Conservation (phyloP, 2,797 vertebrate genomes). For the Lepidocolaptes lacrymiger region DNA sequence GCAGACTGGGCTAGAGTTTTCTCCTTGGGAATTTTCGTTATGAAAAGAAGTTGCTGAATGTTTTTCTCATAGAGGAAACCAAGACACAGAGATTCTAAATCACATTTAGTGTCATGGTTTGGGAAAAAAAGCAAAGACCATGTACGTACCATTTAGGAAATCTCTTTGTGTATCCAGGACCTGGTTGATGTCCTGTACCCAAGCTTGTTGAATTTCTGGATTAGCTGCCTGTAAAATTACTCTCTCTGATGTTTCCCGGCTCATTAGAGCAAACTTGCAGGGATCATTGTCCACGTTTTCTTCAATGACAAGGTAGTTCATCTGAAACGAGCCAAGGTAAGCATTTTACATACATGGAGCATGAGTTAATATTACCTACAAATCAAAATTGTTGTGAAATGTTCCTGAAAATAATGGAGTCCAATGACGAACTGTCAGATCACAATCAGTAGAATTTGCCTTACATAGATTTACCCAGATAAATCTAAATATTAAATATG, state of each 20-base stretch:
- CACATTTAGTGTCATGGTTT: neutral
- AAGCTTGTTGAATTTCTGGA: conserved; percentile 91
- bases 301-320: conserved; percentile 90
- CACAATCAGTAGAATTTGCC: neutral
- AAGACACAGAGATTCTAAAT: neutral
- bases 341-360: neutral
- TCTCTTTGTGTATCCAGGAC: conserved; percentile 92
- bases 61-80: neutral
- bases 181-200: conserved; percentile 91
- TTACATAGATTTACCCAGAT: neutral
- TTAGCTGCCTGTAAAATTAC: conserved; percentile 94
- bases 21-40: neutral
- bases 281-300: conserved; percentile 91
- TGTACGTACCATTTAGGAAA: conserved; percentile 88
- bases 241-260: conserved; percentile 88
- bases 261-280: conserved; percentile 91
- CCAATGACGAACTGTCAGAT: neutral
- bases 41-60: neutral
- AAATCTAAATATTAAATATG: conserved; percentile 18
- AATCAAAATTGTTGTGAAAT: neutral
- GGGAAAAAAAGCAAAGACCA: neutral
- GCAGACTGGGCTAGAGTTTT: neutral
- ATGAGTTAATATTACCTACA: neutral
- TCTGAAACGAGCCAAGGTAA: conserved; percentile 77
- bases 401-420: conserved; percentile 16